Base-by-base conservation (phyloP, 2,797 vertebrate species). In the Muscicapa comitata region DNA sequence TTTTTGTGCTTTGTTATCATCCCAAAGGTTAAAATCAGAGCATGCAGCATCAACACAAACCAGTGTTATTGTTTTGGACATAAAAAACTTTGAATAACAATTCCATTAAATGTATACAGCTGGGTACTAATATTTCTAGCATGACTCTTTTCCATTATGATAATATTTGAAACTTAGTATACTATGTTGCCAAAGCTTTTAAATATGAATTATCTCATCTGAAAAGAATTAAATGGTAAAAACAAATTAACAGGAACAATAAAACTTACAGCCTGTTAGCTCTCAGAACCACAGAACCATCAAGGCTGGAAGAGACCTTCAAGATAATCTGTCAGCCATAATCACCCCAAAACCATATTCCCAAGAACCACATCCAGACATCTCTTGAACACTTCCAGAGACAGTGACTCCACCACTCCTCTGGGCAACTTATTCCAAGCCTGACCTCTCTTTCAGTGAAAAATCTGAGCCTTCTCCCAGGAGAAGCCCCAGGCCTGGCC, bases 141-240 rank as follows among this genome's bases (percentile, higher is more conserved):
- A 58, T 26, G 26, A 42, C 20, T 58, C 68, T 67, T 38, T 54
- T 35, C 45, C 38, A n/a, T 57, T 53, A 65, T 18, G 43, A 42
- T 87, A 90, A 62, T 51, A 81, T 28, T 42, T 94, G 72, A 91
- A 89, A 89, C 71, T 90, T 59, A 14, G 31, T 23, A 15, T 8
- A 63, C 23, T 50, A 28, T 13, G 59, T 23, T 80, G 83, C 78
- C 71, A 83, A 76, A 89, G 74, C 37, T 91, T 79, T 85, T 45
- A 76, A 71, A 82, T 50, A n/a, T 28, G 70, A 93, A 88, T 65
- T 57, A 77, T 65, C 43, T 95, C 84, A 87, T 67, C 54, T 35
- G 65, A 90, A 48, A 94, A 55, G 58, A 68, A 92, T 73, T 85
- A 86, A 68, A 63, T 53, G 48, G 86, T 26, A 92, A 92, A 94